Base-by-base conservation (phyloP, 2,888 invertebrate species). In the Sympetrum striolatum region DNA sequence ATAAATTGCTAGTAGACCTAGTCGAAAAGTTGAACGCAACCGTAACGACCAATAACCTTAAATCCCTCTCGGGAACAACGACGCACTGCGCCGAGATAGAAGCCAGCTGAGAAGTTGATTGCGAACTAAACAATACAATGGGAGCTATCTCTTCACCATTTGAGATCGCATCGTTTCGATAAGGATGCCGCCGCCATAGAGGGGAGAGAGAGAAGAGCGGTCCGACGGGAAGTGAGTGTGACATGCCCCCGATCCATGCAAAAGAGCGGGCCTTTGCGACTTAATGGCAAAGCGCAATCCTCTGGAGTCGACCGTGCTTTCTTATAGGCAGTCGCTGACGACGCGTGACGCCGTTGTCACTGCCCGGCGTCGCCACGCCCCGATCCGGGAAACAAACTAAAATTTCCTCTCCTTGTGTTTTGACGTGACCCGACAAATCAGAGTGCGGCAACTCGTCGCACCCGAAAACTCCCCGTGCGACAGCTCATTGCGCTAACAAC, bases 71-170 rank as follows among this genome's bases (percentile, higher is more conserved):
- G 64, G 22, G 18, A 64, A 64, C 64, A 64, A 5, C 64, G 64
- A n/a, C 25, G n/a, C 64, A 10, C 64, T n/a, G 64, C n/a, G 22
- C 10, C 25, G 18, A 31, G 73, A 73, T 31, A 31, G 73, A 31
- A 25, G 73, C 73, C 73, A 14, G 73, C 60, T n/a, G 86, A 37
- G 35, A 86, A 60, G 60, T 18, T 64, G 18, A 60, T 60, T 86
- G 86, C 35, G 86, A 86, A 60, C 60, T 60, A 86, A 86, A 58
- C 86, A 86, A 86, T 64, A 86, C 86, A 86, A 86, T 86, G 86
- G 86, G 39, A 58, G 86, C 86, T 86, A 86, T 86, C 86, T 86
- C 60, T 15, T 60, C 37, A 37, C 60, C 60, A 86, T 58, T 60
- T 37, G 86, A 58, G 86, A 86, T 86, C 37, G 31, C 22, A 82